Base-by-base conservation (phyloP, 2,888 invertebrate genomes). In the Trissolcus japonicus region DNA sequence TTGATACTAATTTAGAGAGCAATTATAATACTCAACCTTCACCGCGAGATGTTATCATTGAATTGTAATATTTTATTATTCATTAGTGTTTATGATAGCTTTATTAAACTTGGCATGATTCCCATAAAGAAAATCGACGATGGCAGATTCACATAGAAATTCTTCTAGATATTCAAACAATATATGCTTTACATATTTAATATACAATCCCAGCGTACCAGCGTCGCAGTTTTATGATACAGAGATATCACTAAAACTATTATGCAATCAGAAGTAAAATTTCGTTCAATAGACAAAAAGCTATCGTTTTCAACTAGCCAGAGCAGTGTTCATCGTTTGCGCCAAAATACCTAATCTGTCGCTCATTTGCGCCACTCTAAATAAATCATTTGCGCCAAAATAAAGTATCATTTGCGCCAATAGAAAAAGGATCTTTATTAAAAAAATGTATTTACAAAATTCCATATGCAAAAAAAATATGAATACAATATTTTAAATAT, bases 81-180 rank as follows among this genome's bases (percentile, higher is more conserved):
- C 72, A 73, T 66, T 65, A 59, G 54, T 59, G 59, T 60, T 53
- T 65, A 46, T 65, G 65, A 65, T 60, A 72, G 55, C 65, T 72
- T 72, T 59, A 72, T 72, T 72, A 65, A 72, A 65, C 72, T 72
- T 72, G 72, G 65, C 72, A 72, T 65, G 54, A 54, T 72, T 72
- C 72, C 65, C 72, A 72, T 56, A 72, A 59, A 65, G 48, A 53
- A 25, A 59, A 59, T 59, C 21, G 43, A 13, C 65, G 59, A 72
- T 60, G 59, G 51, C 14, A 46, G 7, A 63, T 63, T 71, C 56
- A 57, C 59, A 53, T 48, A 21, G 16, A 14, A 50, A 56, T 56
- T 55, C 46, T 68, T 51, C 19, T 54, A 67, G 51, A 51, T 60
- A 46, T 54, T 60, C 59, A 7, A 67, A 67, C 67, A 60, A 54